Conservation (phyloP, 92 coral and sea anemone species). For the Siderastrea siderea region DNA sequence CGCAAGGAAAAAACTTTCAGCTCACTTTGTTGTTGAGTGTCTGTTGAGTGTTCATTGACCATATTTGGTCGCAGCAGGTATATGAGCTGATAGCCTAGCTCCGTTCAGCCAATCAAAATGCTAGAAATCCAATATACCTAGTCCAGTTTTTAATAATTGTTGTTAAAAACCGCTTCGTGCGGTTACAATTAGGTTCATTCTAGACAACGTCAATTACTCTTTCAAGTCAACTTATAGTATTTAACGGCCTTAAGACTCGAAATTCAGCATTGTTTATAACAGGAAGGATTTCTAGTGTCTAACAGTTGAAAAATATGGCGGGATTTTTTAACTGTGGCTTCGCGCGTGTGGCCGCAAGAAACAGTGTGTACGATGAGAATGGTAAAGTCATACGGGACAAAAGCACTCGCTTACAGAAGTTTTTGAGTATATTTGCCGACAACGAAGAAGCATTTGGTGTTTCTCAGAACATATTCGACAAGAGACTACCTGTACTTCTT, state of each 20-base stretch:
- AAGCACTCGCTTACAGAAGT: constrained; percentile 2
- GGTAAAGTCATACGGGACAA: constrained; percentile 31
- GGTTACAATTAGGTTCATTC: neutral
- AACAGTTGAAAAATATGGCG: constrained; percentile 24
- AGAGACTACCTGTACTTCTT: no score
- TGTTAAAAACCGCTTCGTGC: constrained; percentile 19
- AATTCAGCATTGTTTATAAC: neutral
- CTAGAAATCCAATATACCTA: no score
- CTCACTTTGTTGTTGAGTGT: no score
- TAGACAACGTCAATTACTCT: no score
- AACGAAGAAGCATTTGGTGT: constrained; percentile 11
- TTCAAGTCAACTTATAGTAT: no score
- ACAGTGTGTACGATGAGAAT: constrained; percentile 34
- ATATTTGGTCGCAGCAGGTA: no score
- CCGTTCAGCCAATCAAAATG: no score
- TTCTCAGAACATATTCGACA: neutral
- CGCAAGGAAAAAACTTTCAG: no score
- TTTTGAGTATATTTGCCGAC: neutral
- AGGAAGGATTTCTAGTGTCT: neutral
- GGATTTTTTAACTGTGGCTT: constrained; percentile 54
- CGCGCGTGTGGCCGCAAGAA: constrained; percentile 47
- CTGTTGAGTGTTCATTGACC: no score
- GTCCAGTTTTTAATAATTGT: no score
- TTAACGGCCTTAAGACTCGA: no score
- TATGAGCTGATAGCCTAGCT: no score